phyloP scores from a whole-genome alignment of 2,113 vertebrate species.

The Daphoenositta chrysoptera region DNA sequence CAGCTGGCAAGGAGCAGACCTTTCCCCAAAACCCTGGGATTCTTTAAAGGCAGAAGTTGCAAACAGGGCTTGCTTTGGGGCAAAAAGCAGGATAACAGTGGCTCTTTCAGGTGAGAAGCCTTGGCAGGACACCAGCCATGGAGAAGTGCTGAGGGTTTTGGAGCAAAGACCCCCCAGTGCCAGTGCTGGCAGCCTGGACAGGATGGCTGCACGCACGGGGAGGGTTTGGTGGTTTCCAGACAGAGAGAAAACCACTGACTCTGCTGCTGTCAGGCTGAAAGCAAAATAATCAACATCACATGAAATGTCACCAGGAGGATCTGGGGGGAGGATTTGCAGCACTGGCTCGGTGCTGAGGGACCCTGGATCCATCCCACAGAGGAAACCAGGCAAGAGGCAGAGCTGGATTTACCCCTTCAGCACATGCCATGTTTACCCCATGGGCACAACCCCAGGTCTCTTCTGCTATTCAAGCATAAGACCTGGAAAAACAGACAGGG shows the following conservation, averaged over 20 bases:
- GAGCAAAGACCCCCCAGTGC: too few species aligned
- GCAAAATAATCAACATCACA: background rate
- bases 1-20: background rate
- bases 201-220: background rate
- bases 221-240: background rate
- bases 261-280: background rate
- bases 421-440: background rate
- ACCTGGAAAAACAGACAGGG: background rate
- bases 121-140: background rate
- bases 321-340: background rate
- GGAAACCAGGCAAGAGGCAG: background rate
- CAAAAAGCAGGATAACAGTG: background rate
- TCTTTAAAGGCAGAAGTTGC: background rate
- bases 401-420: background rate
- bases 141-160: background rate
- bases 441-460: background rate
- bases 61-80: accelerated
- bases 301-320: background rate
- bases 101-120: background rate
- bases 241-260: background rate
- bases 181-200: background rate
- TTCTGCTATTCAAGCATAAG: background rate
- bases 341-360: background rate
- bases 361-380: background rate
- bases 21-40: background rate